Percentiles rank a stretch among this genome's conserved stretches.
Evolutionary conservation across 2,113 vertebrate species (phyloP).

Genomic region (Heterotis niloticus): DNA sequence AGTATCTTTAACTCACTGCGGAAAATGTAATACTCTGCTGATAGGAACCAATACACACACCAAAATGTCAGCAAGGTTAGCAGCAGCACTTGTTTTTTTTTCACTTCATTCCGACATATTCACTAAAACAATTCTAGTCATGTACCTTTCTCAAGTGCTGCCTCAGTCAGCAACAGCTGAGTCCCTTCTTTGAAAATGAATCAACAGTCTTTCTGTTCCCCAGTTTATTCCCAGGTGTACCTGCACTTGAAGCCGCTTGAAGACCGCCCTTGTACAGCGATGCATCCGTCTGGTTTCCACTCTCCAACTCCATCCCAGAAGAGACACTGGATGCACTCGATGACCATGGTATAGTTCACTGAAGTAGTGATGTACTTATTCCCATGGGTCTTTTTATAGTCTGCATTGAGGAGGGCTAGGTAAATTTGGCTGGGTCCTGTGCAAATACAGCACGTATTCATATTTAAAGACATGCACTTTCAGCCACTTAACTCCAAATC

Average conservation of each 20-base stretch:
- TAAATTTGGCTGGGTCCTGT: constrained; percentile 53
- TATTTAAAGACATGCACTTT: neutral
- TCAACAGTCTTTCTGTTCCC: too few species aligned
- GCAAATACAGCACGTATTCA: constrained; percentile 25
- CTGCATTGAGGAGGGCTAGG: constrained; percentile 65
- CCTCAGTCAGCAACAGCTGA: too few species aligned
- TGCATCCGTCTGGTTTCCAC: constrained; percentile 58
- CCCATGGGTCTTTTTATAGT: constrained; percentile 54
- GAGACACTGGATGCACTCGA: constrained; percentile 63
- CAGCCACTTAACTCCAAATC: too few species aligned
- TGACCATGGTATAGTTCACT: constrained; percentile 63
- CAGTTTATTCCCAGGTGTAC: constrained; percentile 45
- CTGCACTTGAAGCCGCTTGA: constrained; percentile 66
- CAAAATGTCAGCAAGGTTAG: too few species aligned
- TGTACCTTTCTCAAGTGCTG: neutral
- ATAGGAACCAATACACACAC: too few species aligned
- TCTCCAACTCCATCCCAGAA: constrained; percentile 59
- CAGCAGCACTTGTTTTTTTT: neutral
- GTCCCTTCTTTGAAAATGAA: too few species aligned
- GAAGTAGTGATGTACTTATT: constrained; percentile 45
- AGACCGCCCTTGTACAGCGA: constrained; percentile 44
- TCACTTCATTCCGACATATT: too few species aligned
- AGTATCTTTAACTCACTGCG: neutral
- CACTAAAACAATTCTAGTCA: too few species aligned
- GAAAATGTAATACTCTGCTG: neutral